Evolutionary conservation across 2,888 invertebrate genomes (phyloP).

Genomic region (Eucera pruinosa): DNA sequence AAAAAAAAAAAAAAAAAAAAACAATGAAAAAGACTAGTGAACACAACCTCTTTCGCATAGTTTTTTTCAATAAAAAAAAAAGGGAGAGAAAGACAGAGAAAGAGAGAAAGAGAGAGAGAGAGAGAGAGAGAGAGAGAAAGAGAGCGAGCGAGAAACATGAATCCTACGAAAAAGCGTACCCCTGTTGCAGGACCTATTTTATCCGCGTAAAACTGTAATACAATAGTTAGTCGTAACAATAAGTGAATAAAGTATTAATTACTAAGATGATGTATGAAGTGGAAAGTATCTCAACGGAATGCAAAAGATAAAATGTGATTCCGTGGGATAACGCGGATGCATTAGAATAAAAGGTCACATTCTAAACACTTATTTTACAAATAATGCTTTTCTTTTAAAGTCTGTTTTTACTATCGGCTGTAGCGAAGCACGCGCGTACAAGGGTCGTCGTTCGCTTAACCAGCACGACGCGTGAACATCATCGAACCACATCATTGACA

Average conservation of each 20-base stretch:
- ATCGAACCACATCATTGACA: too few relatives aligned
- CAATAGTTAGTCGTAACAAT: slow-evolving; percentile 76
- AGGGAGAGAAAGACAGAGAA: not conserved
- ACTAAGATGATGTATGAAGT: slow-evolving; percentile 54
- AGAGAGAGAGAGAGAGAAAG: not conserved
- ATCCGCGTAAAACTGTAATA: slow-evolving; percentile 75
- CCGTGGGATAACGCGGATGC: slow-evolving; percentile 35
- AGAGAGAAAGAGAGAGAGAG: not conserved
- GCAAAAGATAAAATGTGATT: slow-evolving; percentile 29
- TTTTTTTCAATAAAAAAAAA: slow-evolving; percentile 16
- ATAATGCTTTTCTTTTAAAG: slow-evolving; percentile 32
- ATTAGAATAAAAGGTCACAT: slow-evolving; percentile 49
- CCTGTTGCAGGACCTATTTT: slow-evolving; percentile 67
- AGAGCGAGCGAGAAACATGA: slow-evolving; percentile 41
- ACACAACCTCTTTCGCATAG: slow-evolving; percentile 46
- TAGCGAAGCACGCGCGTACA: too few relatives aligned
- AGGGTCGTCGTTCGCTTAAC: too few relatives aligned
- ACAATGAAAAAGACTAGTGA: slow-evolving; percentile 15
- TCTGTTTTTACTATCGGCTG: slow-evolving; percentile 40
- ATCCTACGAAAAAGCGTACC: slow-evolving; percentile 49
- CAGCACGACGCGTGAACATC: too few relatives aligned
- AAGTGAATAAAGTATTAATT: slow-evolving; percentile 75
- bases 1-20: slow-evolving; percentile 25
- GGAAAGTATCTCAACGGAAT: slow-evolving; percentile 55
- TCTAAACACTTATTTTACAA: slow-evolving; percentile 49